These are phyloP conservation scores for Capitulum mitella DNA, from an alignment of 2,888 invertebrate genomes.

Conservation along the genomic window DNA sequence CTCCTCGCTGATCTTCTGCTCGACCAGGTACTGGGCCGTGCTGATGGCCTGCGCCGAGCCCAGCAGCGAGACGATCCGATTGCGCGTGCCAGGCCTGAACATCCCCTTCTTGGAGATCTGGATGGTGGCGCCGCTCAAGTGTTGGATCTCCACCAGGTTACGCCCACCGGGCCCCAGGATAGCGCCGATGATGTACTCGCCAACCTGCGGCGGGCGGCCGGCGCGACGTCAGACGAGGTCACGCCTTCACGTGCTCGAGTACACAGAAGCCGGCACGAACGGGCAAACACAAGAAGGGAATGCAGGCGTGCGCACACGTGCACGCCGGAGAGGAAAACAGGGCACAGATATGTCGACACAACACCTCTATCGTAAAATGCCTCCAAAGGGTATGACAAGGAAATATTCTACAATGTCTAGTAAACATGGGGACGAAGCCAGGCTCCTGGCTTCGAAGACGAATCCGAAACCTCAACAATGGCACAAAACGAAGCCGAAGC, in stretches of 20 bases:
- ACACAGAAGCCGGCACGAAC: not conserved
- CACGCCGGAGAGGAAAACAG: not conserved
- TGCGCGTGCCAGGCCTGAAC: slow-evolving; percentile 93
- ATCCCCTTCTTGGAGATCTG: slow-evolving; percentile 98
- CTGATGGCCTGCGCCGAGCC: slow-evolving; percentile 80
- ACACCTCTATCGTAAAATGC: not conserved
- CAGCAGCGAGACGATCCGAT: slow-evolving; percentile 92
- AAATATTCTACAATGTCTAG: too few species aligned
- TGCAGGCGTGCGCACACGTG: too few species aligned
- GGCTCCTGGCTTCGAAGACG: too few species aligned
- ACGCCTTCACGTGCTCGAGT: not conserved
- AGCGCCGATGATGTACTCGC: slow-evolving; percentile 90
- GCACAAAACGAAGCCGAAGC: too few species aligned
- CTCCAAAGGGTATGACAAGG: not conserved
- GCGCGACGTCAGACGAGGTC: not conserved
- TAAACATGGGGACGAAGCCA: too few species aligned
- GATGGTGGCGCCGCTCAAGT: slow-evolving; percentile 92
- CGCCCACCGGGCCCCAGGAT: slow-evolving; percentile 95
- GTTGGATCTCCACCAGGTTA: slow-evolving; percentile 93
- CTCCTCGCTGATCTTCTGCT: slow-evolving; percentile 93
- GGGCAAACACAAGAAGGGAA: not conserved
- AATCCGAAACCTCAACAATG: too few species aligned
- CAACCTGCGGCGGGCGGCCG: slow-evolving; percentile 60
- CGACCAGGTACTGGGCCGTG: slow-evolving; percentile 89
- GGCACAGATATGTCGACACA: not conserved